phyloP scores from a whole-genome alignment of 2,797 vertebrate genomes.

The Myripristis jacobus region DNA sequence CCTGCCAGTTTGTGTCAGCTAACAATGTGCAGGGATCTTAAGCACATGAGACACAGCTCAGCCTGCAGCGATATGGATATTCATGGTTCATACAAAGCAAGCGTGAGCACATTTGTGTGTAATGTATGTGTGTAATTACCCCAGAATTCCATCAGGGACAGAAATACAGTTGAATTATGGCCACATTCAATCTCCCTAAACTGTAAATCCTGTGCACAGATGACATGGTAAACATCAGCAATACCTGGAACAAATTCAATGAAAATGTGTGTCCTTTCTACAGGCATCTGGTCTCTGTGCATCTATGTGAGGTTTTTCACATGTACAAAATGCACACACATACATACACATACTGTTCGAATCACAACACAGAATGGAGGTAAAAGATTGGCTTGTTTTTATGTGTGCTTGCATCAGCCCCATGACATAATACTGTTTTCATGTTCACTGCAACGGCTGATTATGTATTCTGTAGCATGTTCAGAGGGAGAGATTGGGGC shows the following conservation, averaged over 20 bases:
- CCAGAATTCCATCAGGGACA: constrained; percentile 52
- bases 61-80: constrained; percentile 32
- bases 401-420: too few species aligned
- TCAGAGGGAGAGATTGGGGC: too few species aligned
- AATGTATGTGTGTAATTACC: constrained; percentile 16
- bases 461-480: too few species aligned
- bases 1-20: constrained; percentile 6
- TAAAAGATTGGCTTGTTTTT: neutral
- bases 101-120: constrained; percentile 19
- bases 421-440: too few species aligned
- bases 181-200: constrained; percentile 46
- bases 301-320: constrained; percentile 11
- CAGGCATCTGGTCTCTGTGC: constrained; percentile 63
- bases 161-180: constrained; percentile 51
- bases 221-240: constrained; percentile 18
- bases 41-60: constrained; percentile 26
- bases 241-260: constrained; percentile 32
- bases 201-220: constrained; percentile 37
- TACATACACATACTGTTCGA: constrained; percentile 12
- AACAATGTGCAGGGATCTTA: constrained; percentile 12
- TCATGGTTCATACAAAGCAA: constrained; percentile 22
- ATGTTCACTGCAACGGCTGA: too few species aligned
- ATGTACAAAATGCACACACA: constrained; percentile 30
- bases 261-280: constrained; percentile 26
- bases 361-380: constrained; percentile 13